These are phyloP conservation scores for Diabrotica virgifera DNA, from an alignment of 1,140 invertebrate species.

Conservation along the genomic window DNA sequence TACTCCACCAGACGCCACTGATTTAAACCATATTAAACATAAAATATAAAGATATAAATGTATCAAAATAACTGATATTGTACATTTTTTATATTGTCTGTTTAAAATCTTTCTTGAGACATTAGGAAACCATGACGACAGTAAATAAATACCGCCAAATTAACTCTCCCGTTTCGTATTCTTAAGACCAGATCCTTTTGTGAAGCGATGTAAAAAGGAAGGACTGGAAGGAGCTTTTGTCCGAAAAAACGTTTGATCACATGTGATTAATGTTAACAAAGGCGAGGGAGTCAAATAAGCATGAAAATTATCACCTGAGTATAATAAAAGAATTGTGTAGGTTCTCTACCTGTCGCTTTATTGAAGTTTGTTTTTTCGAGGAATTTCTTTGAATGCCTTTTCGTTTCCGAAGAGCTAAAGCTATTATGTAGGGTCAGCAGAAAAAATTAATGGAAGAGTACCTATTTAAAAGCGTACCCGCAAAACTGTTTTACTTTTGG, in stretches of 20 bases:
- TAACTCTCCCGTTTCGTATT: too few species aligned
- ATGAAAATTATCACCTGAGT: slow-evolving; percentile 1
- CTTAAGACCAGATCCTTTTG: too few species aligned
- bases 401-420: not conserved
- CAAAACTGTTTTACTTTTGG: not conserved
- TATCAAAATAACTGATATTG: too few species aligned
- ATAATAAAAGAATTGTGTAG: not conserved
- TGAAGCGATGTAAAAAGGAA: not conserved
- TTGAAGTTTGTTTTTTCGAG: not conserved
- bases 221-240: not conserved
- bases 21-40: too few species aligned
- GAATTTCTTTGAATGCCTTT: not conserved
- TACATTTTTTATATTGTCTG: too few species aligned
- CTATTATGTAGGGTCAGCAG: not conserved
- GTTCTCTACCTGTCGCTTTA: not conserved
- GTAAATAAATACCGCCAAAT: too few species aligned
- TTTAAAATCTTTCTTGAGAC: too few species aligned
- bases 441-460: not conserved
- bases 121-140: too few species aligned
- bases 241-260: not conserved
- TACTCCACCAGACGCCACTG: too few species aligned
- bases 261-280: slow-evolving; percentile 3
- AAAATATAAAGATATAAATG: too few species aligned
- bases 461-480: not conserved
- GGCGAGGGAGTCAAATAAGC: not conserved